Evolutionary conservation across 2,797 vertebrate genomes (phyloP), one percentile per base, ranked within the genome.

Genomic region (Silurus lanzhouensis): DNA sequence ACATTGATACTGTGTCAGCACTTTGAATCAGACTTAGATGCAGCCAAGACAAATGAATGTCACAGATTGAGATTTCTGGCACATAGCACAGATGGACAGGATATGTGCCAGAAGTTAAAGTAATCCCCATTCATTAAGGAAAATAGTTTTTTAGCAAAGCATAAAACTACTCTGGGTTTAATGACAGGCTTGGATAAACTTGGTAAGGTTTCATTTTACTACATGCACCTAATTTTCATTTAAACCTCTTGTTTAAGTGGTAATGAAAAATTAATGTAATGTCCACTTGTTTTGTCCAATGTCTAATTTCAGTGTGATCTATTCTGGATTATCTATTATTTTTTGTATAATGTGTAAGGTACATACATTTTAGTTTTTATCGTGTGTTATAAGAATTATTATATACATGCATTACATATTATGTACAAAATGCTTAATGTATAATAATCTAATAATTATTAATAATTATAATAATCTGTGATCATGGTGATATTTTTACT

Each of bases 81-180:
- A 66, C 64, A 84, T 17, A 78, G 55, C 19, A 78, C 88, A 84
- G 72, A 87, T 75, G n/a, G 77, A 67, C 27, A 10, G 31, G 27
- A 60, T 86, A 25, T 17, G 67, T 55, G 72, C n/a, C 85, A 71
- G 60, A 67, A 80, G 25, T 27, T 61, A 20, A 13, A 44, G 17
- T 48, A 58, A 27, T 66, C 14, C 63, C 52, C 31, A 48, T 27
- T 60, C 63, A 61, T 22, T 3, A 74, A 7, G 0, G 7, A 20
- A 72, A 81, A 76, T 20, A 1, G 63, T 38, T 13, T 14, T 15
- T 83, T 61, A n/a, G 15, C 8, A 64, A 46, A 20, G 9, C 57
- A 61, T 22, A 52, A 27, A 22, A 8, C 20, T 15, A n/a, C 2
- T 46, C 0, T 15, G 22, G 60, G 13, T 19, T 13, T 19, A 76